Base-by-base conservation (phyloP, 1,140 invertebrate species). In the Calephelis virginiensis region DNA sequence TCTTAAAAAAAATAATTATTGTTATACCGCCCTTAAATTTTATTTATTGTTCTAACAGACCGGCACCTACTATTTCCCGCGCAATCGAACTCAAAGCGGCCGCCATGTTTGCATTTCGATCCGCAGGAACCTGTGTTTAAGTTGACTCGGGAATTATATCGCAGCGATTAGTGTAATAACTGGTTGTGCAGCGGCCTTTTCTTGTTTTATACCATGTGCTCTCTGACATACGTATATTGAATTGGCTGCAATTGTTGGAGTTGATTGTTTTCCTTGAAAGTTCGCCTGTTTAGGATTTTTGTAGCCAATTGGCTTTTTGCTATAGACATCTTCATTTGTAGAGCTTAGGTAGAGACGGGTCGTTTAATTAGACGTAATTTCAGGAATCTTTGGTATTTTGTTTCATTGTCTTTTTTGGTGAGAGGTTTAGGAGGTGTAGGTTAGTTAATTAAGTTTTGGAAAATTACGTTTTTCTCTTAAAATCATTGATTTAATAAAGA, bases 91-190 rank as follows among this genome's bases (percentile, higher is more conserved):
- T 86, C 88, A 90, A 90, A 90, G 88, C 81, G 73, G 76, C 84
- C 85, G 88, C 85, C 86, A 90, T 90, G 89, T 91, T 91, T 91
- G 88, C 85, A 84, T 90, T 90, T 87, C 87, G 85, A 84, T 86
- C 82, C 73, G 82, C 82, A 79, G 77, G 81, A 89, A 89, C 87
- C 87, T 89, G 90, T 90, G 86, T 90, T 91, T 90, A 90, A 84
- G 86, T 86, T 85, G 82, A 89, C 85, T 87, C 76, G 82, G 84
- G 86, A 88, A 91, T 90, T 91, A 90, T 91, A 90, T 90, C 86
- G 80, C 81, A 76, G 82, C 85, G 85, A 91, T 91, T 91, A 91
- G 87, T 84, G 83, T 90, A 90, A 90, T 89, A 89, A 90, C 90
- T 90, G 89, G 86, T 86, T 85, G 79, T 78, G 70, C 80, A 71